Evolutionary conservation across 2,888 invertebrate species (phyloP), one percentile per base, ranked within the genome.

Genomic region (Cantharis rustica): DNA sequence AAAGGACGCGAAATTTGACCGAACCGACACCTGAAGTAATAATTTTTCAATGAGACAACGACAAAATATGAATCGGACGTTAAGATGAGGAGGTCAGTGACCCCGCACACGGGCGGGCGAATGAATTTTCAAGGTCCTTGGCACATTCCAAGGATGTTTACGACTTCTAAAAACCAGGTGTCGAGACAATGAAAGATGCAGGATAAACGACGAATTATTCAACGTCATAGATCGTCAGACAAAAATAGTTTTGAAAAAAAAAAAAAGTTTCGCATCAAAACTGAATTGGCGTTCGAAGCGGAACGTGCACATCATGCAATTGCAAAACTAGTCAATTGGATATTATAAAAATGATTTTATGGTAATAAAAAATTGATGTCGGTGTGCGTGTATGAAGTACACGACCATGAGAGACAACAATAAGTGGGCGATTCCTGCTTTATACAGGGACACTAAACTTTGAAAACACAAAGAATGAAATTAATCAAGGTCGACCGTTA

Each of bases 91-190:
- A 68, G 81, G 80, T 81, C 81, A 81, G 80, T 79, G 81, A 79
- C 82, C 84, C 82, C 83, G 47, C n/a, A 7, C 82, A 81, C 80
- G 76, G 79, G 76, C 81, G 80, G 78, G 79, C 76, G 79, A 80
- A 80, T 76, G 77, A 79, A 80, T 80, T 80, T 85, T 85, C 86
- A 86, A 86, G 86, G 86, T 86, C 85, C 82, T 77, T 76, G 70
- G 74, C 77, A 81, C 83, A 85, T 85, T 84, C 85, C 85, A 85
- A 84, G 83, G 84, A 85, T 84, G 80, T 81, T 81, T 83, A 75
- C 78, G 70, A 72, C 61, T 69, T 66, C 68, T 31, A 75, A 71
- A 69, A 72, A 76, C 79, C 83, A 82, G 82, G 82, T 83, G 82
- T 76, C 16, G 27, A 64, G 64, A 75, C 75, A 77, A 73, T 76